phyloP scores from a whole-genome alignment of 1,140 invertebrate species.

The Agrilus planipennis region DNA sequence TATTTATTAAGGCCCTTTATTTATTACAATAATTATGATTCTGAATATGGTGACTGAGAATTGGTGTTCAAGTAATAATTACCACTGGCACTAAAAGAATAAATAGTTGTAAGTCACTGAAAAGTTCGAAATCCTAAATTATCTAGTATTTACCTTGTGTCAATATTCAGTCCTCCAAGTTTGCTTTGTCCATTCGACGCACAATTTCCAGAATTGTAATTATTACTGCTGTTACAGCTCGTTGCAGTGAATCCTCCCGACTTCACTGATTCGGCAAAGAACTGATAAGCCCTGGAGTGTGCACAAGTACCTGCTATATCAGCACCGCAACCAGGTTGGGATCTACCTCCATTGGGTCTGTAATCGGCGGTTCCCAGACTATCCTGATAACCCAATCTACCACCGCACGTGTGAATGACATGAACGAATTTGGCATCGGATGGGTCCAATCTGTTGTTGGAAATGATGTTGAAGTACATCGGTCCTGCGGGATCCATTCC shows the following conservation, averaged over 20 bases:
- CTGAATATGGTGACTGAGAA: too few species aligned
- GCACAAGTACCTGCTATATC: conserved; percentile 39
- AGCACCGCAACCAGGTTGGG: conserved; percentile 53
- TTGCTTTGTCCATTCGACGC: conserved; percentile 34
- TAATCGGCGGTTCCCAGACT: conserved; percentile 58
- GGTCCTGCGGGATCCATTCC: conserved; percentile 43
- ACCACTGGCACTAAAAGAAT: conserved; percentile 13
- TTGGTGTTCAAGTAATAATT: conserved; percentile 15
- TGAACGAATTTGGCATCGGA: conserved; percentile 49
- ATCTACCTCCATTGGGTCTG: conserved; percentile 52
- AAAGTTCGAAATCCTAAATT: conserved; percentile 1
- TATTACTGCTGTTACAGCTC: conserved; percentile 42
- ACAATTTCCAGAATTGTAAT: conserved; percentile 41
- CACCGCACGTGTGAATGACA: conserved; percentile 39
- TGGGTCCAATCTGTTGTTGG: conserved; percentile 43
- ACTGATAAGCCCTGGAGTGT: conserved; percentile 44
- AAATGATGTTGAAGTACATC: conserved; percentile 36
- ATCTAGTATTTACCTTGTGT: conserved; percentile 23
- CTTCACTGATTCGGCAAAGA: conserved; percentile 45
- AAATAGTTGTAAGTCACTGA: conserved; percentile 5
- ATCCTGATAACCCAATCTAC: conserved; percentile 44
- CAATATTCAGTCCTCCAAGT: conserved; percentile 43
- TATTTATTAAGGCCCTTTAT: too few species aligned
- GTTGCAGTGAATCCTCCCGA: conserved; percentile 36
- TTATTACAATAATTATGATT: too few species aligned